A percentile compares a stretch with the other conserved stretches of the same genome.
These are phyloP conservation scores for Pimpla rufipes DNA, from an alignment of 2,888 invertebrate species.

Conservation along the genomic window DNA sequence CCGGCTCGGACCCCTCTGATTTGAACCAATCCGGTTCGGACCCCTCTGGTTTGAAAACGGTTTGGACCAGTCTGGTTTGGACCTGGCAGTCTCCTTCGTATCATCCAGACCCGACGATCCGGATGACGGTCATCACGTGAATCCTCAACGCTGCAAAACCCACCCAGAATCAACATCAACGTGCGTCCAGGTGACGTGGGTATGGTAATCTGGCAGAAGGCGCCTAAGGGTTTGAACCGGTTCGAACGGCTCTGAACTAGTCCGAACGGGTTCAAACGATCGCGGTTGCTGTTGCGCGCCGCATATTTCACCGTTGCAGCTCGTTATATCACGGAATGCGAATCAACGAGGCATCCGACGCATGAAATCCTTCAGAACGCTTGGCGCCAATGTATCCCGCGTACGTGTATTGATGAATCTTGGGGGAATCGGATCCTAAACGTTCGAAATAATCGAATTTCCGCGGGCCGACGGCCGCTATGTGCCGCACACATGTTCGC, in stretches of 20 bases:
- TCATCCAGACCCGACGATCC: not conserved
- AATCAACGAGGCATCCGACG: constrained; percentile 70
- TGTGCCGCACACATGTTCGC: not conserved
- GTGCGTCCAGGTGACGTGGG: not conserved
- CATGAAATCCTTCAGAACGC: constrained; percentile 68
- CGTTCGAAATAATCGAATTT: constrained; percentile 60
- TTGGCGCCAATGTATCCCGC: constrained; percentile 46
- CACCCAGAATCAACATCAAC: not conserved
- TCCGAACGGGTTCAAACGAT: constrained; percentile 6
- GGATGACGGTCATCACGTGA: not conserved
- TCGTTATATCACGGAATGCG: constrained; percentile 70
- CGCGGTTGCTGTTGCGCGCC: not conserved
- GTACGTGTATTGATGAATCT: constrained; percentile 62
- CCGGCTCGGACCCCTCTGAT: too few species aligned
- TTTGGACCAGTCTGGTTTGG: too few species aligned
- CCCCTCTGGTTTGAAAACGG: too few species aligned
- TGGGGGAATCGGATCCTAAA: constrained; percentile 41
- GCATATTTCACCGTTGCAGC: constrained; percentile 64
- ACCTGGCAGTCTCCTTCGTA: too few species aligned
- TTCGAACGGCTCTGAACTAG: too few species aligned
- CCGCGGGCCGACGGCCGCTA: constrained; percentile 11
- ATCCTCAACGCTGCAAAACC: not conserved
- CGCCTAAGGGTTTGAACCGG: not conserved
- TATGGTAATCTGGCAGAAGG: constrained; percentile 1
- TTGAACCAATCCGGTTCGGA: too few species aligned